These are phyloP conservation scores for Prinia subflava DNA, from an alignment of 2,113 vertebrate genomes.

Conservation along the genomic window DNA sequence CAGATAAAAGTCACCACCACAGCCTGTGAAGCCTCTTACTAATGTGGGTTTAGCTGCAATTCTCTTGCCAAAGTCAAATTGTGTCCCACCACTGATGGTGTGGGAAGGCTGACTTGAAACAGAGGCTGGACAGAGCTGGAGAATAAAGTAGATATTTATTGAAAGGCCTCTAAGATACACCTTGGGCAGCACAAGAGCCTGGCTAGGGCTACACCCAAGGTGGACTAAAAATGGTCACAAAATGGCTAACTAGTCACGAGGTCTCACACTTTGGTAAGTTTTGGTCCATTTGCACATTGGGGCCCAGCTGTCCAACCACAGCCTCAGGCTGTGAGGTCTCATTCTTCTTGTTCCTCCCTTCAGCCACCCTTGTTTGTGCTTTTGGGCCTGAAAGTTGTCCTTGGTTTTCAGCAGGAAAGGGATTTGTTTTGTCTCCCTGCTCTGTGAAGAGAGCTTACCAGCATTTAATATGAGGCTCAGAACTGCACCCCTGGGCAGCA, in stretches of 20 bases:
- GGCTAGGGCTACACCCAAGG: background rate
- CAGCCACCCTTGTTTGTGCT: background rate
- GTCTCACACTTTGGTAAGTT: background rate
- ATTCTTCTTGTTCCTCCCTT: background rate
- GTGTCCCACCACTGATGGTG: background rate
- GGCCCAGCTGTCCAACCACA: background rate
- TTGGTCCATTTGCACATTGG: background rate
- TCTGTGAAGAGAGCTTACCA: background rate
- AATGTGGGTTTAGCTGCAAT: background rate
- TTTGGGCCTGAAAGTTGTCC: background rate
- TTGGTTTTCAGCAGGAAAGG: background rate
- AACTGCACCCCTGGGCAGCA: background rate
- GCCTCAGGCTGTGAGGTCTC: background rate
- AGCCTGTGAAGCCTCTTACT: background rate
- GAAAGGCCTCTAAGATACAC: background rate
- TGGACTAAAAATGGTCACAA: background rate
- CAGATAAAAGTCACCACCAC: background rate
- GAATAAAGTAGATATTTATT: background rate
- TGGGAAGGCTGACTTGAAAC: background rate
- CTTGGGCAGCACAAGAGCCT: background rate
- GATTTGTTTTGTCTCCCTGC: background rate
- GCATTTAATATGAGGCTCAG: background rate
- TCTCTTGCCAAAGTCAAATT: background rate
- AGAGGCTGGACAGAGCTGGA: background rate
- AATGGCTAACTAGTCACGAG: fast-evolving